Base-by-base conservation (phyloP, 2,888 invertebrate genomes). In the Corbicula japonica region DNA sequence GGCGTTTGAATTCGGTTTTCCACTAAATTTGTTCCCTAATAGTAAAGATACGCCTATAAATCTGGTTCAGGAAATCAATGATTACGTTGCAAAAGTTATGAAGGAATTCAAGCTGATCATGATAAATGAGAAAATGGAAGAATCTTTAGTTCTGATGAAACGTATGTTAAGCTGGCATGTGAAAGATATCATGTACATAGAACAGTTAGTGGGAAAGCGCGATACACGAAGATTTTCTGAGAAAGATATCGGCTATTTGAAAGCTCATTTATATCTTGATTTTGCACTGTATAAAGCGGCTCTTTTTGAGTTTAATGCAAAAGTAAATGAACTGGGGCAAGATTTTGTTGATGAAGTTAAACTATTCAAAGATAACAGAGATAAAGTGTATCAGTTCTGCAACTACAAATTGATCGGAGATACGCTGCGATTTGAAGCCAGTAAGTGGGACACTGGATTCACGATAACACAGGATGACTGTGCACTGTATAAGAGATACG, bases 71-170 rank as follows among this genome's bases (percentile, higher is more conserved):
- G 50, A 18, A 23, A 34, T 69, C 12, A n/a, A 46, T 26, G 23
- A 34, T 2, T 61, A 76, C 62, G 58, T 46, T 2, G 30, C 62
- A 10, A 56, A 80, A 26, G 48, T 87, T 10, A 76, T 83, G 15
- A 79, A 76, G 26, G 81, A 82, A 26, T 87, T 88, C 73, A 61
- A 84, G 38, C 68, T 89, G 12, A 81, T 89, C 2, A 65, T 89
- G 18, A 79, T 89, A 18, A 84, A 79, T 12, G 88, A 88, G 56
- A 74, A 79, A 41, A 87, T 87, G 79, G 83, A 87, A 38, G 87
- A 88, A 74, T 87, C 87, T 1, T 6, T 89, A 4, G 77, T 89
- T 18, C 72, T 86, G 0, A 69, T 89, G 66, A 86, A 77, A 56
- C 70, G 89, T 26, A 34, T 80, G 1, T 38, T 88, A 1, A 65